Evolutionary conservation across 1,140 invertebrate species (phyloP).

Genomic region (Drosophila tani): DNA sequence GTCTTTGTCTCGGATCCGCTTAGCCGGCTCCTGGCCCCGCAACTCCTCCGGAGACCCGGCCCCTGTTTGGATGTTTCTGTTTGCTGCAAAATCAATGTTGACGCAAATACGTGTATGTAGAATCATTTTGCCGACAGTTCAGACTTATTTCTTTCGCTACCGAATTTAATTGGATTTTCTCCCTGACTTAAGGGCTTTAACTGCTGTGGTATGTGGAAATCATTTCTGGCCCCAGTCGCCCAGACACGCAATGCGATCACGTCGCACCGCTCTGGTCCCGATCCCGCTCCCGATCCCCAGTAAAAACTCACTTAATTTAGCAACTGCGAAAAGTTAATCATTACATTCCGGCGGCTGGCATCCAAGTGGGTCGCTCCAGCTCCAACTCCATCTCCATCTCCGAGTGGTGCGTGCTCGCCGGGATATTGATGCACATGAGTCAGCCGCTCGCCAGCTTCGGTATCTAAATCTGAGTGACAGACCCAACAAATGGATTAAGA

Average conservation of each 20-base stretch:
- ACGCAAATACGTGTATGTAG: conserved; percentile 83
- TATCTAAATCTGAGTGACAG: conserved; percentile 45
- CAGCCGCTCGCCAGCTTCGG: conserved; percentile 24
- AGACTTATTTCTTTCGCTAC: conserved; percentile 83
- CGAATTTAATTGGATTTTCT: conserved; percentile 84
- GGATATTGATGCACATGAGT: conserved; percentile 39
- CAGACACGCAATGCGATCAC: conserved; percentile 66
- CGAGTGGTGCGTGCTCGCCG: conserved; percentile 47
- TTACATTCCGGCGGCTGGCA: conserved; percentile 68
- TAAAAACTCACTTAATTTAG: conserved; percentile 83
- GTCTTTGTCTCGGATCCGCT: conserved; percentile 36
- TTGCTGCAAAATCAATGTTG: conserved; percentile 78
- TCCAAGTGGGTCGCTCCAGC: conserved; percentile 23
- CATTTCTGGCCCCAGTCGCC: conserved; percentile 65
- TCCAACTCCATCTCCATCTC: conserved; percentile 11
- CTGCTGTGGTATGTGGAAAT: conserved; percentile 82
- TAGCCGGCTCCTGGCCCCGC: conserved; percentile 14
- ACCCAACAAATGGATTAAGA: conserved; percentile 37
- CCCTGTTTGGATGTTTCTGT: conserved; percentile 49
- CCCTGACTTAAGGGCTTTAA: conserved; percentile 83
- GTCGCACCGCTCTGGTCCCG: background rate
- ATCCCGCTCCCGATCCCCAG: conserved; percentile 22
- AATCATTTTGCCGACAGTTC: conserved; percentile 83
- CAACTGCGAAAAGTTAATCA: conserved; percentile 76
- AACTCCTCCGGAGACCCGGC: background rate